A percentile compares a stretch with the other conserved stretches of the same genome.
These are phyloP conservation scores for Colossoma macropomum DNA, from an alignment of 2,113 vertebrate genomes.

Conservation along the genomic window DNA sequence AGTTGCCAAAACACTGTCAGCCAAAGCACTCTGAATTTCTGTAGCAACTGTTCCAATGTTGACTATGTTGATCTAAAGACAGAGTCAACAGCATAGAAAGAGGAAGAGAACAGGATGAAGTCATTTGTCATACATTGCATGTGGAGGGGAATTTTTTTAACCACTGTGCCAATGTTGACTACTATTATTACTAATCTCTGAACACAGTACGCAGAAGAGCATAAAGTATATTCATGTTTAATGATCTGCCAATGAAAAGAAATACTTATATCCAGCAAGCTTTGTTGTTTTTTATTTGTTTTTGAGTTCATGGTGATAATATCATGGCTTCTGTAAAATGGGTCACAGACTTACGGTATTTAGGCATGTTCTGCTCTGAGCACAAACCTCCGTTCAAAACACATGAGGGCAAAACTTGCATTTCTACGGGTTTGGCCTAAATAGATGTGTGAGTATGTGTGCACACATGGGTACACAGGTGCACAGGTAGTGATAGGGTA, in stretches of 20 bases:
- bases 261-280: not conserved
- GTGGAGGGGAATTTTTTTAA: not conserved
- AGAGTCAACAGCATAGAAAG: not conserved
- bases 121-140: not conserved
- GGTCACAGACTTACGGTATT: too few relatives aligned
- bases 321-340: too few relatives aligned
- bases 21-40: conserved; percentile 74
- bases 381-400: too few relatives aligned
- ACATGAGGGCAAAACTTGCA: not conserved
- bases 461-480: not conserved
- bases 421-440: not conserved
- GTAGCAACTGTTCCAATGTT: conserved; percentile 71
- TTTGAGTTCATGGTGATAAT: too few relatives aligned
- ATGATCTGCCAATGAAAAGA: not conserved
- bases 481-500: not conserved
- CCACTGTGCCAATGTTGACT: not conserved
- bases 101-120: not conserved
- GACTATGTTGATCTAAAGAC: conserved; percentile 79
- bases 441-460: not conserved
- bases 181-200: not conserved
- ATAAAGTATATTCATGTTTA: not conserved
- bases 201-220: not conserved
- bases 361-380: too few relatives aligned
- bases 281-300: not conserved
- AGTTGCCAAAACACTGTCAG: conserved; percentile 78